These are phyloP conservation scores for Liasis olivaceus DNA, from an alignment of 2,797 vertebrate species.

Conservation along the genomic window DNA sequence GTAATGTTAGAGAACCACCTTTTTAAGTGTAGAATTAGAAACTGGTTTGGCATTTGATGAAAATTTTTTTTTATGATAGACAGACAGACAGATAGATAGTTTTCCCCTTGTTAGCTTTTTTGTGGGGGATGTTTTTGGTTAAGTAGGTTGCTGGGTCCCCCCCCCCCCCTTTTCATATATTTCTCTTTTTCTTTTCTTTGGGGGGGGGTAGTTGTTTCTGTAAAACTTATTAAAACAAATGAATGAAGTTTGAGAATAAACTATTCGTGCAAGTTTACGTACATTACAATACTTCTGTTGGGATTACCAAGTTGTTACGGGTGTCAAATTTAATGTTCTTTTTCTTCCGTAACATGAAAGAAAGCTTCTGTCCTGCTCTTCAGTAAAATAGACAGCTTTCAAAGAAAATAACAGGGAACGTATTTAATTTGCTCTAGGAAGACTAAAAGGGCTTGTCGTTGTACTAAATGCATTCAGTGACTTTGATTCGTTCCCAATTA, in stretches of 20 bases:
- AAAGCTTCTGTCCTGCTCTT: not conserved
- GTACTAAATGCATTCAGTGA: conserved; percentile 15
- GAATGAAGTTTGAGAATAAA: not conserved
- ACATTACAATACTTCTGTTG: conserved; percentile 23
- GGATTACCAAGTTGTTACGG: conserved; percentile 17
- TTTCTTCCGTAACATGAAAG: not conserved
- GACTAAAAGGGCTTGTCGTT: conserved; percentile 16
- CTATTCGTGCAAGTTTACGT: conserved; percentile 36
- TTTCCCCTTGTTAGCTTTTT: no score
- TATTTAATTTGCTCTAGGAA: conserved; percentile 11
- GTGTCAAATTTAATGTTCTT: conserved; percentile 40
- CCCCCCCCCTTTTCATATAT: no score
- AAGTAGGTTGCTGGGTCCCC: no score
- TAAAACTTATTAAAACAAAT: no score
- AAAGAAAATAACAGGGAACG: not conserved
- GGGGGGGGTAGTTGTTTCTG: no score
- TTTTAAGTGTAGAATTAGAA: no score
- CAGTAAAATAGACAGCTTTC: not conserved
- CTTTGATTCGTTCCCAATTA: conserved; percentile 38
- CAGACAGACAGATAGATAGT: no score
- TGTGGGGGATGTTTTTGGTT: no score
- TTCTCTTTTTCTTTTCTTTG: no score
- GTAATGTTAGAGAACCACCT: no score
- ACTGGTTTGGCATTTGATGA: no score
- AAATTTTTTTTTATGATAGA: no score